Evolutionary conservation across 1,140 invertebrate species (phyloP).

Genomic region (Caenorhabditis tropicalis): DNA sequence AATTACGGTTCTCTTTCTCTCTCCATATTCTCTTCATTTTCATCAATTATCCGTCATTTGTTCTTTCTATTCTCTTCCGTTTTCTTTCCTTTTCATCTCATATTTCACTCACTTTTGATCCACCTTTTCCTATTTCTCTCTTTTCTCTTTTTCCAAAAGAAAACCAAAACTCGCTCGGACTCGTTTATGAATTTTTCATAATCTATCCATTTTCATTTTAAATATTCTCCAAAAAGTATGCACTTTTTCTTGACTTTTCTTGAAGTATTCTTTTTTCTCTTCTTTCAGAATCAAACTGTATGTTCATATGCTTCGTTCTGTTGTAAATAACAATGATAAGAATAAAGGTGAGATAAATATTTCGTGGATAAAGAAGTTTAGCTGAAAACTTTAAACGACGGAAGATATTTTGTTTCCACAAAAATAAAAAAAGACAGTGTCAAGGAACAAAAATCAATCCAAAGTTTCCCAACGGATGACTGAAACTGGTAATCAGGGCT

Average conservation of each 20-base stretch:
- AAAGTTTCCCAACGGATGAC: too few species aligned
- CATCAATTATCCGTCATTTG: background rate
- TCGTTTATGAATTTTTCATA: conserved; percentile 35
- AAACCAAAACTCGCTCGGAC: background rate
- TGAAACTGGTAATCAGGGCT: too few species aligned
- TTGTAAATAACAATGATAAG: conserved; percentile 38
- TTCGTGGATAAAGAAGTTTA: too few species aligned
- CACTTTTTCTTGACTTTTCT: background rate
- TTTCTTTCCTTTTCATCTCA: background rate
- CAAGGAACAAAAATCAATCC: too few species aligned
- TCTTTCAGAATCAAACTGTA: conserved; percentile 13
- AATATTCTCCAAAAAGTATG: background rate
- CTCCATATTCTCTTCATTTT: background rate
- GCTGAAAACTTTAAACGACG: too few species aligned
- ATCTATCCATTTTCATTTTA: background rate
- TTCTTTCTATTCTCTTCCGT: background rate
- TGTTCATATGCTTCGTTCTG: conserved; percentile 12
- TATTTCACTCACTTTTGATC: conserved; percentile 31
- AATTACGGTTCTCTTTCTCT: conserved; percentile 1
- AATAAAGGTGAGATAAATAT: background rate
- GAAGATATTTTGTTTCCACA: background rate
- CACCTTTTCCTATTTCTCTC: background rate
- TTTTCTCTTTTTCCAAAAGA: background rate
- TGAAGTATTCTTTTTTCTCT: background rate
- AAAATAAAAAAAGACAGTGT: too few species aligned